A percentile compares a stretch with the other conserved stretches of the same genome.
phyloP scores from a whole-genome alignment of 2,888 invertebrate genomes.

The Polydrusus tereticollis region DNA sequence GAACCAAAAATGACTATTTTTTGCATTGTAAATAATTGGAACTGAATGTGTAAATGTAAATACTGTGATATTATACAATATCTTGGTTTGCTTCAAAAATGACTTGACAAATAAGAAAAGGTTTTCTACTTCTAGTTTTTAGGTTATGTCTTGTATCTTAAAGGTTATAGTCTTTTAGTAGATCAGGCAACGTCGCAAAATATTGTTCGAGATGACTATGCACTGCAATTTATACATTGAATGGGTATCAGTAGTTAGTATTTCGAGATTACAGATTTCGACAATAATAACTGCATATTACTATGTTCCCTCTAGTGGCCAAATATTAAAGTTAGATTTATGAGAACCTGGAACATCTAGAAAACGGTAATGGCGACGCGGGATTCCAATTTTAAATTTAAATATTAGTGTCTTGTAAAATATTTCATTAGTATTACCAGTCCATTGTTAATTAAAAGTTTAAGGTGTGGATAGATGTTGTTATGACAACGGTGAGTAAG shows the following conservation, averaged over 20 bases:
- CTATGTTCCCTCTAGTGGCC: background rate
- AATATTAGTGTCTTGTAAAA: background rate
- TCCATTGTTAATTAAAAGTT: background rate
- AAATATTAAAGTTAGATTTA: background rate
- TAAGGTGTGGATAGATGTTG: background rate
- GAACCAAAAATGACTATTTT: conserved; percentile 87
- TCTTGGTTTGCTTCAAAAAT: too few species aligned
- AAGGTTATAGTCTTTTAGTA: too few species aligned
- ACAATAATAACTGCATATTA: background rate
- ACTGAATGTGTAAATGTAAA: background rate
- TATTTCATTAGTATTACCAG: background rate
- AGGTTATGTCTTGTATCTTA: too few species aligned
- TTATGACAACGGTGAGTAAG: conserved; percentile 11
- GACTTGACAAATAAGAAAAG: too few species aligned
- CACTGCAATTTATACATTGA: too few species aligned
- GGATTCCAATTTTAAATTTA: background rate
- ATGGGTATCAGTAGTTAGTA: too few species aligned
- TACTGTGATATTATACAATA: background rate
- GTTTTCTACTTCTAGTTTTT: too few species aligned
- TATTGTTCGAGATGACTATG: too few species aligned
- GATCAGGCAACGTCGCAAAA: too few species aligned
- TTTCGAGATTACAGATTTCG: too few species aligned
- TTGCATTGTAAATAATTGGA: conserved; percentile 71
- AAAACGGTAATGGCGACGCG: background rate
- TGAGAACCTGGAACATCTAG: background rate